Base-by-base conservation (phyloP, 2,888 invertebrate genomes). In the Margaritifera margaritifera region DNA sequence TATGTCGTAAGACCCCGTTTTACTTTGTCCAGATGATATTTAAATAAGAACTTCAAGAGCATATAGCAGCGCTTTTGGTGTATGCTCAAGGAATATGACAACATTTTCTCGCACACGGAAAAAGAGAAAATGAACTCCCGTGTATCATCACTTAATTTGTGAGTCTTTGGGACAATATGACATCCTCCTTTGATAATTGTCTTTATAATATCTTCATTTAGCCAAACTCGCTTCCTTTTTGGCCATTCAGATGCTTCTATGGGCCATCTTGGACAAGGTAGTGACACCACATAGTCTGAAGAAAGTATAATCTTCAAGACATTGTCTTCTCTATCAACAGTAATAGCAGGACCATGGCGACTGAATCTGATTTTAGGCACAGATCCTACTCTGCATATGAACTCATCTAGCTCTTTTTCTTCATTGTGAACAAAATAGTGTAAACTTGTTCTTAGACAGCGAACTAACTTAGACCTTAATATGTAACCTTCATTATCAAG, bases 241-340 rank as follows among this genome's bases (percentile, higher is more conserved):
- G 56, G n/a, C 66, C 66, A 66, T 55, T 61, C 61, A n/a, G 53
- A 11, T 2, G 66, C 66, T 66, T 66, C 66, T 55, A 8, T 15
- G 22, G 66, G 66, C 66, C 66, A 66, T 27, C 66, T 50, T 24
- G 61, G 66, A 56, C 66, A 66, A 42, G 66, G 66, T n/a, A 66
- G 61, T 15, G 66, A 60, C 6, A 66, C 54, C 2, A 66, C 66
- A 55, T 66, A 55, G 51, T 66, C 66, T 50, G 42, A 25, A 18
- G 66, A 61, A 4, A 19, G 6, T 18, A 55, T 53, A 6, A 61
- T 25, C 11, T 52, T 66, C 5, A 27, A 27, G 22, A 27, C 54
- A 6, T 55, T 55, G 24, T 25, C 60, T 6, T 19, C 50, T 31
- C 51, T 42, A 60, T 66, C 61, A 24, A 27, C 54, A 31, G 66